phyloP scores from a whole-genome alignment of 2,888 invertebrate genomes.

The Helicoverpa assulta region DNA sequence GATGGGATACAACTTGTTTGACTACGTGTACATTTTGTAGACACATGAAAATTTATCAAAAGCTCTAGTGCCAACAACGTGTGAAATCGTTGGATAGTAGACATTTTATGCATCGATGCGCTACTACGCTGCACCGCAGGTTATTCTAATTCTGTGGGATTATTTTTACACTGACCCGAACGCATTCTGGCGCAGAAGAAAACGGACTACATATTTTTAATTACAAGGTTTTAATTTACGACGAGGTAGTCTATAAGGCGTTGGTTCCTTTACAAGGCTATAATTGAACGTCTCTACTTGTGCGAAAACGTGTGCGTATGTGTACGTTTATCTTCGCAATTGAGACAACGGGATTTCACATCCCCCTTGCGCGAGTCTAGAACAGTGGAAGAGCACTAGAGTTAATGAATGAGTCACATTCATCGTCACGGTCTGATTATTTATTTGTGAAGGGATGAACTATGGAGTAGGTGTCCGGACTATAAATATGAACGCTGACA shows the following conservation, averaged over 20 bases:
- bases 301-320: constrained; percentile 1
- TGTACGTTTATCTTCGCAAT: constrained; percentile 22
- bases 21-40: constrained; percentile 12
- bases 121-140: neutral
- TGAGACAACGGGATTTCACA: constrained; percentile 29
- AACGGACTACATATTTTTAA: constrained; percentile 1
- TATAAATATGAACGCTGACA: constrained; percentile 46
- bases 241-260: neutral
- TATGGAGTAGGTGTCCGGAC: constrained; percentile 38
- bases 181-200: neutral
- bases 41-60: constrained; percentile 16
- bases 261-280: no score
- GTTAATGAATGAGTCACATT: constrained; percentile 49
- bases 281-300: neutral
- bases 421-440: constrained; percentile 33
- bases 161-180: constrained; percentile 23
- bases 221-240: neutral
- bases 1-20: constrained; percentile 16
- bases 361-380: constrained; percentile 8
- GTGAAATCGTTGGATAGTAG: constrained; percentile 3
- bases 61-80: constrained; percentile 16
- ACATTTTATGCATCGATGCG: neutral
- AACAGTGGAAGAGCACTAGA: constrained; percentile 22
- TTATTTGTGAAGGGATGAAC: constrained; percentile 48
- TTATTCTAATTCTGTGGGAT: constrained; percentile 9